phyloP scores from a whole-genome alignment of 2,797 vertebrate genomes.

The Steatocranus sp. region DNA sequence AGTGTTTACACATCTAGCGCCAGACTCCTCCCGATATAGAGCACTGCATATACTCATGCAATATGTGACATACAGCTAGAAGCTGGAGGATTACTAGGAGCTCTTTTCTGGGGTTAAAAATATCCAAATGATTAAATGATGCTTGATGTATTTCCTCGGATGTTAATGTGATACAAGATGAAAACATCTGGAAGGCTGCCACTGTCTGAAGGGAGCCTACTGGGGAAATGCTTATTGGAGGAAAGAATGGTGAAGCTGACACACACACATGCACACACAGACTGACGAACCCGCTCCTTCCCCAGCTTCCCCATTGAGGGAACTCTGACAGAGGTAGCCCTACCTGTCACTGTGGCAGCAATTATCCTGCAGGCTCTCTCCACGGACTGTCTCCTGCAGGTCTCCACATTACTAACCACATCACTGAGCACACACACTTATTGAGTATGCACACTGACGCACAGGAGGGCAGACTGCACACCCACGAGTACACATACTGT shows the following conservation, averaged over 20 bases:
- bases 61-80: background rate
- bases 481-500: constrained; percentile 28
- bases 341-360: constrained; percentile 78
- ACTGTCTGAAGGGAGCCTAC: constrained; percentile 56
- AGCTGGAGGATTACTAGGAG: background rate
- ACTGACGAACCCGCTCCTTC: background rate
- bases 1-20: background rate
- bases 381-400: constrained; percentile 69
- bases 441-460: constrained; percentile 38
- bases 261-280: background rate
- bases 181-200: constrained; percentile 68
- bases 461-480: constrained; percentile 45
- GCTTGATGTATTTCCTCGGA: constrained; percentile 8
- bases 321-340: constrained; percentile 69
- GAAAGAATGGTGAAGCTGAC: constrained; percentile 25
- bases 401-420: constrained; percentile 73
- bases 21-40: background rate
- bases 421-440: constrained; percentile 55
- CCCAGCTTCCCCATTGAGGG: constrained; percentile 54
- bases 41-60: background rate
- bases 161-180: constrained; percentile 47
- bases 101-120: constrained; percentile 1
- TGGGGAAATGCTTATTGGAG: constrained; percentile 49
- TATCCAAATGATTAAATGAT: constrained; percentile 9
- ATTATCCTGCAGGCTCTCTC: constrained; percentile 75